Evolutionary conservation across 2,113 vertebrate genomes (phyloP), one percentile per base, ranked within the genome.

Genomic region (Sinocyclocheilus maitianheensis): DNA sequence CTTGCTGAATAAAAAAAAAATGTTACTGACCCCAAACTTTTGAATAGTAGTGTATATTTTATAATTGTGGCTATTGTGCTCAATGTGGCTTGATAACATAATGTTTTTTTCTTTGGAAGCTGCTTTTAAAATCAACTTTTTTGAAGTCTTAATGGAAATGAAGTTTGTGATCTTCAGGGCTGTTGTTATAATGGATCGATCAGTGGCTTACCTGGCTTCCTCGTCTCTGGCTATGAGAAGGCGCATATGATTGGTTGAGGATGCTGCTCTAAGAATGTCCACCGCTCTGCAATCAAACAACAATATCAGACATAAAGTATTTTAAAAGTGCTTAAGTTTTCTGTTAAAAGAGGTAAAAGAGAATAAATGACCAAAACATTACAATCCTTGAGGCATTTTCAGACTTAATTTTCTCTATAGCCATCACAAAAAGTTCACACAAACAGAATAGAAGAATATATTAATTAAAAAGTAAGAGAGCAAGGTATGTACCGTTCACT

Each of bases 211-310:
- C 97, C 95, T 95, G 86, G 96, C 96, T 0, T 97, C 96, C 0
- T 97, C 96, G 0, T 97, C 97, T 0, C 97, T 93, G 79, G 97
- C 96, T 13, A 98, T 94, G 22, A 97, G 95, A 60, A 98, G 96
- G 40, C 94, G 94, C 97, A 98, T 98, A 91, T 96, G 96, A 93
- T 95, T 97, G 88, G 96, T 96, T 84, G 96, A 96, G 0, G 97
- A 97, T 0, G 97, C 96, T 0, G 94, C 92, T 92, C 97, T 94
- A 89, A 98, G 91, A 88, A 98, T 92, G 62, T 98, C 97, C 92
- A 98, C 96, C 0, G 97, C 97, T 91, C 96, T 97, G 90, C 3
- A 86, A 76, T 58, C 22, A 89, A 85, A 90, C 24, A 75, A 88
- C 51, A 83, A 60, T 10, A 58, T 34, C 71, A 91, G 0, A 0